Evolutionary conservation across 1,140 invertebrate species (phyloP).

Genomic region (Yoshiicerus persimilis): DNA sequence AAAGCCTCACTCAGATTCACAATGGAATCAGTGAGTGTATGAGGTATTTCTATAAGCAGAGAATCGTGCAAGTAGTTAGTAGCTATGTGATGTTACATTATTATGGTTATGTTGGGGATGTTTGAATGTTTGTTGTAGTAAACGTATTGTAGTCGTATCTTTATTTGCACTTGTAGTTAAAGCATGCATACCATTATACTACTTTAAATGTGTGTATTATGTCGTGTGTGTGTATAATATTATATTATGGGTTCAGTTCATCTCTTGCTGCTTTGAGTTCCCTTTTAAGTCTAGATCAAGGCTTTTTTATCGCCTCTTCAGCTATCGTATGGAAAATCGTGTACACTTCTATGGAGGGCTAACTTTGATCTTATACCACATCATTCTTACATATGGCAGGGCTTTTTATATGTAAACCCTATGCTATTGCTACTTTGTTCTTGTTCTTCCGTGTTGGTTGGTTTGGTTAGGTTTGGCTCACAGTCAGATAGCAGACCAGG

Average conservation of each 20-base stretch:
- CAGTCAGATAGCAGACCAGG: background rate
- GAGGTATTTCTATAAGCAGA: background rate
- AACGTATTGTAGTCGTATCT: background rate
- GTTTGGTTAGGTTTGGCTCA: background rate
- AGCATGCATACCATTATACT: background rate
- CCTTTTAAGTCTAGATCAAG: conserved; percentile 45
- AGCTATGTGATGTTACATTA: background rate
- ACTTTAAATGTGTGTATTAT: background rate
- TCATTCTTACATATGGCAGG: background rate
- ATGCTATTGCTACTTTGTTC: background rate
- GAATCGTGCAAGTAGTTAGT: background rate
- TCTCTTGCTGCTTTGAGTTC: conserved; percentile 25
- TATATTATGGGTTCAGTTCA: background rate
- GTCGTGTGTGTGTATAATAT: conserved; percentile 3
- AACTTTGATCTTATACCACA: background rate
- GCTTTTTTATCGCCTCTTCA: conserved; percentile 38
- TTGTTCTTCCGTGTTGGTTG: conserved; percentile 1
- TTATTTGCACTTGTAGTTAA: background rate
- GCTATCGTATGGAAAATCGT: background rate
- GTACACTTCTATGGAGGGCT: background rate
- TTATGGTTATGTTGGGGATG: background rate
- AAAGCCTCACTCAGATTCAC: no score
- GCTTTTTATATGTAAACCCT: background rate
- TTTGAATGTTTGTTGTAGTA: background rate
- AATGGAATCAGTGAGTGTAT: background rate